Base-by-base conservation (phyloP, 1,140 invertebrate species). In the Anthonomus grandis region DNA sequence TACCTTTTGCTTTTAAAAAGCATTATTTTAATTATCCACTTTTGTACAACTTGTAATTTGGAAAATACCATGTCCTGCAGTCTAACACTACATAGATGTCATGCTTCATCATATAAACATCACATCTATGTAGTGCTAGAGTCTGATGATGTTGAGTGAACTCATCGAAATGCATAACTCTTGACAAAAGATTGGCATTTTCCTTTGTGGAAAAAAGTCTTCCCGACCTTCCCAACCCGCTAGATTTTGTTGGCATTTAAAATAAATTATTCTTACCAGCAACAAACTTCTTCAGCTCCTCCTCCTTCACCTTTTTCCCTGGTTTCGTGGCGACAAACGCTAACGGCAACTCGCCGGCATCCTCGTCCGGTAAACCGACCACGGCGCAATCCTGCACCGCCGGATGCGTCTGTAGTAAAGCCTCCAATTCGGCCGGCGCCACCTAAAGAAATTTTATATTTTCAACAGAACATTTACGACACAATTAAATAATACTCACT, bases 361-460 rank as follows among this genome's bases (percentile, higher is more conserved):
- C 70, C 23, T 79, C 78, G 66, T 90, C 78, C 2, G 84, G 81
- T 13, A 87, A 73, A 1, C 90, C 90, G 59, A 91, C 79, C 0
- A 93, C 89, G 19, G 84, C 88, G 3, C 80, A 85, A 69, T 92
- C 89, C 50, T 75, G 75, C 25, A 93, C 78, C 46, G 74, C 76
- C 4, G 82, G 78, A 70, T 91, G 80, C 25, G 79, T 79, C 2
- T 88, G 67, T 10, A 93, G 73, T n/a, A 92, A 57, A 36, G 81
- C 82, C 74, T 93, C 90, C 57, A 93, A 74, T 74, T 92, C 87
- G 1, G 89, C 85, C 52, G 90, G 89, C 1, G 88, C 77, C 1
- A 93, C 89, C 83, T 86, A 41, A 4, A 47, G 34, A 50, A 9
- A 56, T 41, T 41, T 9, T 41, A 9, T 6, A 31, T 27, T 13